These are phyloP conservation scores for Drosophila putrida DNA, from an alignment of 2,888 invertebrate genomes.

Conservation along the genomic window DNA sequence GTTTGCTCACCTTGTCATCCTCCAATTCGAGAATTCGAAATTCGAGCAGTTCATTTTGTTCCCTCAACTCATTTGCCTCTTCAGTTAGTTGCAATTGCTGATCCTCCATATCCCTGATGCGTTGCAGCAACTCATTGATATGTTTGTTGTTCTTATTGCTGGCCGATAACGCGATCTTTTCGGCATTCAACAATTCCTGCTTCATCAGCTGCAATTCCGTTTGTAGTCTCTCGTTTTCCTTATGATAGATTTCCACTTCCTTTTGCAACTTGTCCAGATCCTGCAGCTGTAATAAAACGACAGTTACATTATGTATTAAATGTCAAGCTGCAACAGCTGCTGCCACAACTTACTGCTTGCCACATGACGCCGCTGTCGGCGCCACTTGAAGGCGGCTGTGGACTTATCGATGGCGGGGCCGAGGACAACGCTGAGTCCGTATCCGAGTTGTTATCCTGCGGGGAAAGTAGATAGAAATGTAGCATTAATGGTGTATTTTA, in stretches of 20 bases:
- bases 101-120: slow-evolving; percentile 86
- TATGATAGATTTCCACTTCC: slow-evolving; percentile 84
- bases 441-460: slow-evolving; percentile 86
- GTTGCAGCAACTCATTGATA: slow-evolving; percentile 82
- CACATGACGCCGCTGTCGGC: slow-evolving; percentile 84
- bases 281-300: slow-evolving; percentile 71
- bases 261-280: slow-evolving; percentile 84
- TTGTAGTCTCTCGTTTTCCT: slow-evolving; percentile 85
- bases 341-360: slow-evolving; percentile 82
- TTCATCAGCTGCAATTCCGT: slow-evolving; percentile 86
- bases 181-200: slow-evolving; percentile 86
- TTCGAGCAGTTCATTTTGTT: slow-evolving; percentile 93
- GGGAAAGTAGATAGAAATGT: not conserved
- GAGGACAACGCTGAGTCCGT: slow-evolving; percentile 90
- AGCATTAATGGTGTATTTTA: not conserved
- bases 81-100: slow-evolving; percentile 88
- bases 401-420: slow-evolving; percentile 90
- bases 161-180: slow-evolving; percentile 85
- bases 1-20: slow-evolving; percentile 86
- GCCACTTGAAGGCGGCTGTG: slow-evolving; percentile 87
- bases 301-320: not conserved
- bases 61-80: slow-evolving; percentile 90
- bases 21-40: slow-evolving; percentile 92
- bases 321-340: slow-evolving; percentile 4
- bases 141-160: slow-evolving; percentile 81